Evolutionary conservation across 2,113 vertebrate genomes (phyloP).

Genomic region (Albula goreensis): DNA sequence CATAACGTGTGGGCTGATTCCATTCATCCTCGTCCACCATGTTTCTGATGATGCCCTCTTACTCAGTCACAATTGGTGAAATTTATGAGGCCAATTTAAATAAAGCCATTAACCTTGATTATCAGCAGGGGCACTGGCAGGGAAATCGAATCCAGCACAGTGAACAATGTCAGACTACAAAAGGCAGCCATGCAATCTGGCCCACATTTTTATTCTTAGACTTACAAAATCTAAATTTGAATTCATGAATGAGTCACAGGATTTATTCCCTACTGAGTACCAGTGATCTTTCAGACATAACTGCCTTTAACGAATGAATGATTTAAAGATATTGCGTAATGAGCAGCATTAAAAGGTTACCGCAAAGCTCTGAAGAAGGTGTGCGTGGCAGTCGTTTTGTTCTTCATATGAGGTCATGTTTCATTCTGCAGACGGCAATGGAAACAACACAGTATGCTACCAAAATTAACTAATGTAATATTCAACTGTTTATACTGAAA

Average conservation of each 20-base stretch:
- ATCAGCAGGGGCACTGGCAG: not conserved
- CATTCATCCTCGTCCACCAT: slow-evolving; percentile 41
- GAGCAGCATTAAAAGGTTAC: not conserved
- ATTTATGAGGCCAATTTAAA: slow-evolving; percentile 43
- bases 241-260: not conserved
- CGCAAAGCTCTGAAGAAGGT: not conserved
- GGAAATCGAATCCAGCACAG: slow-evolving; percentile 12
- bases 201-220: not conserved
- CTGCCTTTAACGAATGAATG: not conserved
- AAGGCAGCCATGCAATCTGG: not conserved
- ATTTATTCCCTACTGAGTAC: not conserved
- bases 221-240: not conserved
- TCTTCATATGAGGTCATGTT: not conserved
- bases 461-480: too few relatives aligned
- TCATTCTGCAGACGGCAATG: not conserved
- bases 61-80: slow-evolving; percentile 38
- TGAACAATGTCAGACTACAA: not conserved
- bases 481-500: too few relatives aligned
- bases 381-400: not conserved
- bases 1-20: slow-evolving; percentile 40
- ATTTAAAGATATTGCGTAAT: not conserved
- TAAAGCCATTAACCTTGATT: slow-evolving; percentile 46
- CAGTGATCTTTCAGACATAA: too few relatives aligned
- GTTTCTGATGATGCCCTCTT: slow-evolving; percentile 11
- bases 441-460: not conserved